Evolutionary conservation across 2,888 invertebrate genomes (phyloP), one percentile per base, ranked within the genome.

Genomic region (Diarsia dahlii): DNA sequence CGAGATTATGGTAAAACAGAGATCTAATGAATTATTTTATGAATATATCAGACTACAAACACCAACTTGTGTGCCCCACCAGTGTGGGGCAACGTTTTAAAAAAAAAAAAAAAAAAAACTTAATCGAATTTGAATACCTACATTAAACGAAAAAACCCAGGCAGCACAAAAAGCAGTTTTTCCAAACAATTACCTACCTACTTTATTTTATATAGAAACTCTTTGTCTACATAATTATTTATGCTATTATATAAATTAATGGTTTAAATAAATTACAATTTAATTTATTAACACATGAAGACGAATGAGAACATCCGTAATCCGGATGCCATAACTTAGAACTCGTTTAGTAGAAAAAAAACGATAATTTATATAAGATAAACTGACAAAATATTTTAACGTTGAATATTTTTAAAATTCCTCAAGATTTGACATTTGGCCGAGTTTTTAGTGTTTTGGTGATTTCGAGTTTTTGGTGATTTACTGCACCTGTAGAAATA

Each of bases 281-380:
- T 56, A 66, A 54, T 67, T 72, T 62, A 62, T 54, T 54, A 15
- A 63, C 46, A 69, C 54, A 45, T 50, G 23, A 18, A 66, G 18
- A 50, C 9, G 52, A 65, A 65, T 50, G 15, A 63, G 20, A 50
- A 56, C 50, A 67, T 63, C 74, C 80, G 56, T 67, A 50, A 67
- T 74, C 74, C 81, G 63, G 74, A 50, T 78, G 56, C 9, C 45
- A 46, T 74, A 73, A 63, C 23, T 58, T 13, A 71, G 48, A 79
- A 79, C 76, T 63, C 18, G 76, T 78, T 76, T 54, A 15, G 5
- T 20, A 9, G 6, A 60, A 64, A 9, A 34, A 76, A 50, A 23
- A 45, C 6, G 15, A n/a, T 46, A 1, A n/a, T 20, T 20, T 76
- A 9, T 65, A 13, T 23, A 48, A 50, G 12, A 50, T 58, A n/a